Base-by-base conservation (phyloP, 1,140 invertebrate genomes). In the Hyposmocoma kahamanoa region DNA sequence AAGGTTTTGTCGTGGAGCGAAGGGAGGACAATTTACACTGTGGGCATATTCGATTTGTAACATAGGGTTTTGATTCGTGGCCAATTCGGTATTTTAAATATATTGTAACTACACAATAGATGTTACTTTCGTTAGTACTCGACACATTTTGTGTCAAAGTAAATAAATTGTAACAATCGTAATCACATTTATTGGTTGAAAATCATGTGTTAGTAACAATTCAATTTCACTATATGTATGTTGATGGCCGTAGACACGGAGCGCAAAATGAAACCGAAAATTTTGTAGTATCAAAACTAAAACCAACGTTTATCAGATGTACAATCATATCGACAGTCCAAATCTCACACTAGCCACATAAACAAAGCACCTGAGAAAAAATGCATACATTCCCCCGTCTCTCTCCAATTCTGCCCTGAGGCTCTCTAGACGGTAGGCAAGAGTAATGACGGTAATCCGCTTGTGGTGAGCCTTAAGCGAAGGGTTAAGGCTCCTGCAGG, bases 371-470 rank as follows among this genome's bases (percentile, higher is more conserved):
- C 46, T 48, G 34, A 34, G 13, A 66, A 67, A 69, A 70, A 66
- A 65, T 56, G 45, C 55, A 54, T 60, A 66, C 62, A 63, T 71
- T 72, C 52, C 53, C 46, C 42, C 39, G 48, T 50, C 56, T 57
- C 38, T 20, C 57, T 68, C 58, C 66, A 63, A 60, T 65, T 59
- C 50, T 19, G 50, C 62, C 72, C 74, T 53, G 44, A 56, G 75
- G 73, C 70, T 50, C 51, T 74, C 67, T 69, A 68, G 75, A 80
- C 72, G 72, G 75, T 76, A 75, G 75, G 71, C 71, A 75, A 80
- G 78, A 82, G 60, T 82, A 79, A 82, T 80, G 74, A 59, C 68
- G 24, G 62, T 84, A 84, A 84, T 84, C 80, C 76, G 74, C 78
- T 79, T 80, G 78, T 67, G 78, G 76, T 66, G 62, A 72, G 69